phyloP scores from a whole-genome alignment of 2,797 vertebrate species.

The Etheostoma nigrum region DNA sequence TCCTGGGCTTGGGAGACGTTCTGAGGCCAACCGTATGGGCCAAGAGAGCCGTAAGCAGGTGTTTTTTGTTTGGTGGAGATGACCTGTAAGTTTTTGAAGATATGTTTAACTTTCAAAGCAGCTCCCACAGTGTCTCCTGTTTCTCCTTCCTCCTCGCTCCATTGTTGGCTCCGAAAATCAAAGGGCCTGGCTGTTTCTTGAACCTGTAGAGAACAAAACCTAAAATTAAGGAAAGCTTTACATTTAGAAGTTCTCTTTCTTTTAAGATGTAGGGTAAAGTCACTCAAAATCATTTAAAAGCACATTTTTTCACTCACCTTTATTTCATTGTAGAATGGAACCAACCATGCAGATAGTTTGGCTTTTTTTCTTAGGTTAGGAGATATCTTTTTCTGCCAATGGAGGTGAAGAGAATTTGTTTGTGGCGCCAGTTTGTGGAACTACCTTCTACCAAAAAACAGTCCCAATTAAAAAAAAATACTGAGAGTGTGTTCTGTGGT shows the following conservation, averaged over 20 bases:
- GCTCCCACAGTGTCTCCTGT: constrained; percentile 50
- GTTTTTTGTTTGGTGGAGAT: constrained; percentile 81
- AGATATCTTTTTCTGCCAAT: background rate
- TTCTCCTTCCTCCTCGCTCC: constrained; percentile 38
- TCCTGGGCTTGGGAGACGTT: constrained; percentile 86
- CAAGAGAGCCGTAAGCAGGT: constrained; percentile 70
- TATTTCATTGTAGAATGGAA: background rate
- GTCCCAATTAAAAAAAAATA: background rate
- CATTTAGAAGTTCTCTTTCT: background rate
- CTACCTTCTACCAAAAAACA: background rate
- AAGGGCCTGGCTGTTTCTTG: constrained; percentile 81
- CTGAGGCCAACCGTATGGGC: constrained; percentile 88
- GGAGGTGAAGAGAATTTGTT: background rate
- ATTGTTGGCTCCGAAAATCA: constrained; percentile 78
- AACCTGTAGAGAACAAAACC: constrained; percentile 70
- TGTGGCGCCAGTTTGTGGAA: background rate
- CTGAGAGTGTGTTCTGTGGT: background rate
- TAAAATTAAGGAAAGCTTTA: background rate
- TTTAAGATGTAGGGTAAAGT: background rate
- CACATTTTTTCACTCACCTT: background rate
- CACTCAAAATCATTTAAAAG: background rate
- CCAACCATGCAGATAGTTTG: background rate
- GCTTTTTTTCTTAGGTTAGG: background rate
- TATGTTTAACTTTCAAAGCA: constrained; percentile 72
- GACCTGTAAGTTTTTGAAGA: constrained; percentile 76